phyloP scores from a whole-genome alignment of 2,888 invertebrate genomes.

The Chirona hameri region DNA sequence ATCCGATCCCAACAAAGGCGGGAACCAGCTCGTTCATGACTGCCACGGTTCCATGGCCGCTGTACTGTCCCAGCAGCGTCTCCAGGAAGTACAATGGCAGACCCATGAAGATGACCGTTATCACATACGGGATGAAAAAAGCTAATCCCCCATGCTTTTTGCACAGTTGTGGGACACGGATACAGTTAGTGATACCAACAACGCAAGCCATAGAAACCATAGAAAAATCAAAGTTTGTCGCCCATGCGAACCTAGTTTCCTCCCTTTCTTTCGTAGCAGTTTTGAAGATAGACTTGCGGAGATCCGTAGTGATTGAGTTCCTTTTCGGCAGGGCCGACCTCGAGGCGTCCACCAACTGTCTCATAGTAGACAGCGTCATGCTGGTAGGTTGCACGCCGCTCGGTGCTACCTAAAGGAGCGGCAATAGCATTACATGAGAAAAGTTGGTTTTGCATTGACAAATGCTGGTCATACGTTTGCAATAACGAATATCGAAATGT shows the following conservation, averaged over 20 bases:
- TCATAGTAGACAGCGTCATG: not conserved
- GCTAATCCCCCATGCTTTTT: not conserved
- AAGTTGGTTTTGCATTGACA: too few relatives aligned
- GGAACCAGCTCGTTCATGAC: conserved; percentile 12
- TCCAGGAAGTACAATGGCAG: not conserved
- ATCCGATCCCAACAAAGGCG: not conserved
- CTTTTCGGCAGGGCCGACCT: not conserved
- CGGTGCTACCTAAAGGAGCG: not conserved
- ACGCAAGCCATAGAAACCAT: not conserved
- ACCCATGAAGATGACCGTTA: not conserved
- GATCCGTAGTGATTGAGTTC: not conserved
- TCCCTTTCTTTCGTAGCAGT: not conserved
- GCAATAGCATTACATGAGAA: not conserved
- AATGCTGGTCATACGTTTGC: too few relatives aligned
- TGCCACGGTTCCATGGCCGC: not conserved
- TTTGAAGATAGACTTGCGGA: not conserved
- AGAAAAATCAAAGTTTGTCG: not conserved
- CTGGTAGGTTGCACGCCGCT: not conserved
- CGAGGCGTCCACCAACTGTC: not conserved
- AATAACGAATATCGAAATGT: too few relatives aligned
- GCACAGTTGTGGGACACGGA: not conserved
- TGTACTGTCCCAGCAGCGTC: not conserved
- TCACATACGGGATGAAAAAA: not conserved
- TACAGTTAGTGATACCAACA: not conserved
- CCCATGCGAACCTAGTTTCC: not conserved